Conservation (phyloP, 2,113 vertebrate genomes). For the Micronisus gabar region DNA sequence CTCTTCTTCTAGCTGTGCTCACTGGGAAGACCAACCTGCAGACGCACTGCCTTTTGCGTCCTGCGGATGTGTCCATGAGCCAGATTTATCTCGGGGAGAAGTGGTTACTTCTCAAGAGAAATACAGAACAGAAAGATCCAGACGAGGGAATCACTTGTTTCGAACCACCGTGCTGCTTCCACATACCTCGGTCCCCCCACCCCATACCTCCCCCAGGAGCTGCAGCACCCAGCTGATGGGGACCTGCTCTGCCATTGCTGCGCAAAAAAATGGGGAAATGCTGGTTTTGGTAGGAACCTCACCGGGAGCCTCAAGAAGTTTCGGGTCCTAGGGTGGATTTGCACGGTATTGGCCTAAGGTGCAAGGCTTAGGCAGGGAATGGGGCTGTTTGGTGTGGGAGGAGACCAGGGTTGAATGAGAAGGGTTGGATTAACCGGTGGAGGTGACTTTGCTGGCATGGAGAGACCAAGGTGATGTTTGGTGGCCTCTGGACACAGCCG, state of each 20-base stretch:
- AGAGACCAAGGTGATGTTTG: not conserved
- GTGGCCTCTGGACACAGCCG: not conserved
- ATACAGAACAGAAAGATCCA: slow-evolving; percentile 65
- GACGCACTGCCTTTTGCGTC: not conserved
- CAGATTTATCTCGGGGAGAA: slow-evolving; percentile 51
- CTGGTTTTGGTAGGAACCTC: not conserved
- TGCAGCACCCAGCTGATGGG: not conserved
- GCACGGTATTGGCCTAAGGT: accelerated
- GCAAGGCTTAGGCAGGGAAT: not conserved
- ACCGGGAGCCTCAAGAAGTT: not conserved
- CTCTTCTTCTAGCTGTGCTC: not conserved
- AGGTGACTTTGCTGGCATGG: not conserved
- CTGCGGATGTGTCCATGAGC: not conserved
- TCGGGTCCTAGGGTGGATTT: not conserved
- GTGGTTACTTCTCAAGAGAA: slow-evolving; percentile 31
- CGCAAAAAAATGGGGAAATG: not conserved
- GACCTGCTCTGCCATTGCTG: not conserved
- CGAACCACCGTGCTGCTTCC: not conserved
- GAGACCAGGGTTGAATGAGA: not conserved
- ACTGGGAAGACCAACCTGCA: not conserved
- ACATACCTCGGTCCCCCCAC: not conserved
- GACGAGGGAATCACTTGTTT: slow-evolving; percentile 44
- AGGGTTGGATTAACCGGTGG: not conserved
- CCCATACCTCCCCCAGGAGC: not conserved
- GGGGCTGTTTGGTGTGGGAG: not conserved